Percentiles rank a stretch among this genome's conserved stretches.
Evolutionary conservation across 2,888 invertebrate genomes (phyloP).

Genomic region (Acanthococcus lagerstroemiae): DNA sequence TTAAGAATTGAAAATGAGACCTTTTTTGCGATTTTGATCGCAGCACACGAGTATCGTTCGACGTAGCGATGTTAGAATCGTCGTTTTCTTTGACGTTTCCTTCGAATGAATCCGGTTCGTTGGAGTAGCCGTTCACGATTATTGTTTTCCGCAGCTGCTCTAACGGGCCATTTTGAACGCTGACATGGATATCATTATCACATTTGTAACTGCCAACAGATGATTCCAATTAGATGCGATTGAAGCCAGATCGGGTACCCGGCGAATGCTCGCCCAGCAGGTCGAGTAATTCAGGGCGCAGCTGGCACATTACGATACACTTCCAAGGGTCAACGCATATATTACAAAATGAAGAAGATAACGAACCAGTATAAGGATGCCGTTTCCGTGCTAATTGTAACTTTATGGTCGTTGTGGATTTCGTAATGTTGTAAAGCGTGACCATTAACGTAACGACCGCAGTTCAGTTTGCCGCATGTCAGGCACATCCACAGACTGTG

Average conservation of each 20-base stretch:
- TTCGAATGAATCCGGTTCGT: constrained; percentile 7
- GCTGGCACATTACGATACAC: too few species aligned
- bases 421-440: constrained; percentile 64
- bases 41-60: constrained; percentile 25
- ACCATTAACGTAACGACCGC: constrained; percentile 65
- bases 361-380: constrained; percentile 65
- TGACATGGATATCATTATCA: constrained; percentile 30
- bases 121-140: constrained; percentile 18
- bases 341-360: not conserved
- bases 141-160: constrained; percentile 32
- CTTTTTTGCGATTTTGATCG: constrained; percentile 24
- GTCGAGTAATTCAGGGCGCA: too few species aligned
- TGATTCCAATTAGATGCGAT: too few species aligned
- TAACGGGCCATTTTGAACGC: constrained; percentile 26
- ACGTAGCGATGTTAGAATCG: constrained; percentile 4
- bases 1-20: not conserved
- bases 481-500: constrained; percentile 69
- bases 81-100: constrained; percentile 17
- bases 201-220: constrained; percentile 32
- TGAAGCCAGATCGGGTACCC: too few species aligned
- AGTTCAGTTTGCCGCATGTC: constrained; percentile 60
- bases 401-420: constrained; percentile 52
- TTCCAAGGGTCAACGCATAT: not conserved
- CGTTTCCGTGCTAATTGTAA: constrained; percentile 66
- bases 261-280: too few species aligned